phyloP scores from a whole-genome alignment of 2,797 vertebrate genomes.

The Clarias platycephalus region DNA sequence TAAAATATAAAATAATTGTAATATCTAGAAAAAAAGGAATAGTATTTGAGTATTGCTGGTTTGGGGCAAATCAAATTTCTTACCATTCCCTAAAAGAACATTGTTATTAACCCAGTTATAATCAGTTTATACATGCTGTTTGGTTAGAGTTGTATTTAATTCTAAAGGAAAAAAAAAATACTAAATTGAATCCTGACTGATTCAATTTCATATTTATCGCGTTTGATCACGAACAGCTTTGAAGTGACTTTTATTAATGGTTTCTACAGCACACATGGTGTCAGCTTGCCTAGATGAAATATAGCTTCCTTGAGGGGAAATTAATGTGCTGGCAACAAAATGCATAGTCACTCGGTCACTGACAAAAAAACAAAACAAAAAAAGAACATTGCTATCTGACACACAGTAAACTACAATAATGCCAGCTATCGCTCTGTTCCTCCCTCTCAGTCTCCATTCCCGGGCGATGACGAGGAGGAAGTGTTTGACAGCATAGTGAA shows the following conservation, averaged over 20 bases:
- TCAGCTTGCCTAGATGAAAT: slow-evolving; percentile 3
- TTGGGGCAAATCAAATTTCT: background rate
- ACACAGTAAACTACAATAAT: background rate
- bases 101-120: background rate
- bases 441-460: slow-evolving; percentile 84
- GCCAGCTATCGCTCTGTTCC: background rate
- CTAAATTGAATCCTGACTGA: background rate
- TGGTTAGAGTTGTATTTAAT: background rate
- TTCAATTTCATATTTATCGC: background rate
- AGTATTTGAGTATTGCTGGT: background rate
- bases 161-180: background rate
- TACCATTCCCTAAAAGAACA: background rate
- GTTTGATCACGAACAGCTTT: background rate
- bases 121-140: background rate
- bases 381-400: background rate
- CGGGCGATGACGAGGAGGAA: slow-evolving; percentile 94
- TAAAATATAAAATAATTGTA: background rate
- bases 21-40: background rate
- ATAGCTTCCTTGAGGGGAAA: background rate
- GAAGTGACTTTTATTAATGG: slow-evolving; percentile 4
- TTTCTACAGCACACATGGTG: background rate
- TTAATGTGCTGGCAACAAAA: background rate
- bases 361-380: background rate
- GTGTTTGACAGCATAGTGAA: slow-evolving; percentile 97
- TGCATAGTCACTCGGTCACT: background rate